Percentiles rank a stretch among this genome's conserved stretches.
Evolutionary conservation across 2,797 vertebrate genomes (phyloP).

Genomic region (Chloroceryle amazona): DNA sequence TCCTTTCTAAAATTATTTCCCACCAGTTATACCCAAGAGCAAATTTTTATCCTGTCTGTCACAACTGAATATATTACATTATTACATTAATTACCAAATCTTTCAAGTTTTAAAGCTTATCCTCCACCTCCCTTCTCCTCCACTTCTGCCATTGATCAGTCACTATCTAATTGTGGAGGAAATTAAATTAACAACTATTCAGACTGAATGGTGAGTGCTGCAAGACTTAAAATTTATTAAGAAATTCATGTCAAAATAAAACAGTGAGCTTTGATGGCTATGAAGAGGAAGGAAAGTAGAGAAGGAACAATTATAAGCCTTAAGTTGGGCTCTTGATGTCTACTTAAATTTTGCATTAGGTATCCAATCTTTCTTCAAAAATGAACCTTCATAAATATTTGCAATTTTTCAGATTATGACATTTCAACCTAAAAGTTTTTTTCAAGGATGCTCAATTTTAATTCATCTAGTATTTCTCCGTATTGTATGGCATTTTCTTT

Average conservation of each 20-base stretch:
- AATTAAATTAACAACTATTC: neutral
- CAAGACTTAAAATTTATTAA: neutral
- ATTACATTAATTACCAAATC: neutral
- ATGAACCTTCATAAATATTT: neutral
- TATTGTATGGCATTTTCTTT: neutral
- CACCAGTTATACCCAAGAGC: neutral
- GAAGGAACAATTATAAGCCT: neutral
- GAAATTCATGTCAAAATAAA: neutral
- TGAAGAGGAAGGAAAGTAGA: neutral
- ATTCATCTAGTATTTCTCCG: neutral
- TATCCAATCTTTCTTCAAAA: neutral
- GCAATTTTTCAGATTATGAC: neutral
- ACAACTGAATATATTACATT: neutral
- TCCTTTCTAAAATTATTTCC: neutral
- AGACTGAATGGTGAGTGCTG: neutral
- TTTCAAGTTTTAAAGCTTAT: neutral
- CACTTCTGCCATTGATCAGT: neutral
- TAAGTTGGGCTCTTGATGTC: neutral
- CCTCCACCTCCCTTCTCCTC: neutral
- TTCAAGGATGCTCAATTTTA: neutral
- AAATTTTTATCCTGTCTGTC: neutral
- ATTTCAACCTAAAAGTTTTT: neutral
- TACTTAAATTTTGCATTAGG: neutral
- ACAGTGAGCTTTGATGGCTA: neutral
- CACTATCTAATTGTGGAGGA: neutral